These are phyloP conservation scores for Cactoblastis cactorum DNA, from an alignment of 2,888 invertebrate genomes.

Conservation along the genomic window DNA sequence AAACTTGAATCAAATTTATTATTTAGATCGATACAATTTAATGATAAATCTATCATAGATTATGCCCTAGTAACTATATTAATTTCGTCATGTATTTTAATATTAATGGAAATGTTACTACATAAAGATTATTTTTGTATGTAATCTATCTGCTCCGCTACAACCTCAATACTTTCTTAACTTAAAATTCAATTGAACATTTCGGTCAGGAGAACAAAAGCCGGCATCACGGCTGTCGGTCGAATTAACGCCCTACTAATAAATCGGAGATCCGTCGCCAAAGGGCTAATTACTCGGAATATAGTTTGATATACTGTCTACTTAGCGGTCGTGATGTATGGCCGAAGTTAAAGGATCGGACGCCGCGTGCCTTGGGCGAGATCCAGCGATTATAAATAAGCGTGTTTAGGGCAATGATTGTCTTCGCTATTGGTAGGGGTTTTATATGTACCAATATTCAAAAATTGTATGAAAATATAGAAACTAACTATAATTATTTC, in stretches of 20 bases:
- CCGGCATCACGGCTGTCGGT: constrained; percentile 72
- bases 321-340: constrained; percentile 76
- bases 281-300: constrained; percentile 76
- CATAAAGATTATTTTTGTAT: no score
- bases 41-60: no score
- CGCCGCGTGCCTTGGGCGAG: constrained; percentile 60
- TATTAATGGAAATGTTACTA: no score
- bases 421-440: constrained; percentile 29
- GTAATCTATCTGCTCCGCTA: no score
- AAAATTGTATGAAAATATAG: no score
- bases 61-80: no score
- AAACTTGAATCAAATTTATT: no score
- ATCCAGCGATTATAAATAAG: constrained; percentile 70
- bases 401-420: constrained; percentile 70
- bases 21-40: no score
- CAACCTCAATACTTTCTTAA: no score
- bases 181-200: constrained; percentile 59
- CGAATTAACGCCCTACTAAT: constrained; percentile 74
- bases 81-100: no score
- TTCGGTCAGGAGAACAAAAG: constrained; percentile 67
- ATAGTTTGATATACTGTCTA: constrained; percentile 78
- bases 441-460: not conserved
- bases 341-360: constrained; percentile 68
- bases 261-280: constrained; percentile 77
- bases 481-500: no score